A percentile compares a stretch with the other conserved stretches of the same genome.
Evolutionary conservation across 2,113 vertebrate species (phyloP).

Genomic region (Hyaena hyaena): DNA sequence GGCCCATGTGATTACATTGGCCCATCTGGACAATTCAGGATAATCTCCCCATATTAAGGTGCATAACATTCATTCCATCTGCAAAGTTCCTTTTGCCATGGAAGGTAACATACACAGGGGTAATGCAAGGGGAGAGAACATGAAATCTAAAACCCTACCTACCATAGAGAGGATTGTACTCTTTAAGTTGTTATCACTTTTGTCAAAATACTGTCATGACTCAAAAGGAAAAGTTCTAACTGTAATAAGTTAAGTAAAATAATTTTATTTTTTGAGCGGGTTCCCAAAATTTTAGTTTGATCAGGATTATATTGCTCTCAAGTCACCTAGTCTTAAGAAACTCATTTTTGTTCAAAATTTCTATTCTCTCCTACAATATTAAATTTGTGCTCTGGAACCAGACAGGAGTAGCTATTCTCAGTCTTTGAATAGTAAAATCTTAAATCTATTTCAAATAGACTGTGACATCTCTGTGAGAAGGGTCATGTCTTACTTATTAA

Average conservation of each 20-base stretch:
- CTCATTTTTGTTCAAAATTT: neutral
- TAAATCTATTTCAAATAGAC: neutral
- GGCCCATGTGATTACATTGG: neutral
- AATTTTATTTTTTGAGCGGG: neutral
- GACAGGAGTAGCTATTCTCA: neutral
- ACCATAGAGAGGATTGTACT: neutral
- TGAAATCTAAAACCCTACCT: neutral
- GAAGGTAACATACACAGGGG: neutral
- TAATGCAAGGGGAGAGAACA: rapidly evolving
- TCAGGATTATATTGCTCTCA: neutral
- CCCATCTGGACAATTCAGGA: neutral
- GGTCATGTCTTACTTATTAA: neutral
- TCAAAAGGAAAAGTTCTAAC: neutral
- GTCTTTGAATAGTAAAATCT: neutral
- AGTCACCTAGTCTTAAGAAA: neutral
- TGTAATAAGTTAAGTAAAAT: neutral
- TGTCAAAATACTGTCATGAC: neutral
- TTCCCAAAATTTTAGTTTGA: neutral
- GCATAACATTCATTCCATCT: neutral
- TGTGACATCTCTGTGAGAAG: neutral
- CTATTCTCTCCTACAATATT: neutral
- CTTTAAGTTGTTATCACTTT: neutral
- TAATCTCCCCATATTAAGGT: neutral
- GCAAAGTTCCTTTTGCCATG: neutral
- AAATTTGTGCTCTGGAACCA: neutral